Evolutionary conservation across 2,113 vertebrate genomes (phyloP).

Genomic region (Bambusicola thoracicus): DNA sequence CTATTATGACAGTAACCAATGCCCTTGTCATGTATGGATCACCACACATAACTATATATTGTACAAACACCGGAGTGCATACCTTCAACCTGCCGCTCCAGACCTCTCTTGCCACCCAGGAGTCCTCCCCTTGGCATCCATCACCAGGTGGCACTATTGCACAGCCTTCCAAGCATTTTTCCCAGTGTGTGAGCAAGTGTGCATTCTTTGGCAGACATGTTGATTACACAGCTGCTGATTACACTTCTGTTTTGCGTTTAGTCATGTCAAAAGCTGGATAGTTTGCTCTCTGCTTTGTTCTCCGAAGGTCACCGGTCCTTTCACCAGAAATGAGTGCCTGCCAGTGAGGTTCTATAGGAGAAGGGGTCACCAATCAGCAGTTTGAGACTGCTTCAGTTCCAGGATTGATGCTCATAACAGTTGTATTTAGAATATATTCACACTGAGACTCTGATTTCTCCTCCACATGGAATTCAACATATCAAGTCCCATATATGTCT

Average conservation of each 20-base stretch:
- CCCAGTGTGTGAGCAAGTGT: not conserved
- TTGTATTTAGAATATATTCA: not conserved
- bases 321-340: not conserved
- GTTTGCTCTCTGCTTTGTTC: not conserved
- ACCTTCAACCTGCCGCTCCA: not conserved
- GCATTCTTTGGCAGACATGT: not conserved
- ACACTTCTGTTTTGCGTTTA: not conserved
- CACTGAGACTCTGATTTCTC: not conserved
- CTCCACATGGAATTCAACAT: not conserved
- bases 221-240: not conserved
- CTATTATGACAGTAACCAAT: not conserved
- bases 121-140: not conserved
- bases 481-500: not conserved
- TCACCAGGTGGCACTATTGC: not conserved
- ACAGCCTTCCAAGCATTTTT: not conserved
- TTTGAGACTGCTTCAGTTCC: not conserved
- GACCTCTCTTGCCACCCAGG: not conserved
- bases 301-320: not conserved
- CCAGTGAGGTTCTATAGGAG: not conserved
- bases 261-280: not conserved
- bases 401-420: not conserved
- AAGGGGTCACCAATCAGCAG: not conserved
- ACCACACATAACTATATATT: not conserved
- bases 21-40: not conserved
- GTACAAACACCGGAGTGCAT: rapidly evolving